A percentile compares a stretch with the other conserved stretches of the same genome.
These are phyloP conservation scores for Chaenocephalus aceratus DNA, from an alignment of 2,113 vertebrate genomes.

Conservation along the genomic window DNA sequence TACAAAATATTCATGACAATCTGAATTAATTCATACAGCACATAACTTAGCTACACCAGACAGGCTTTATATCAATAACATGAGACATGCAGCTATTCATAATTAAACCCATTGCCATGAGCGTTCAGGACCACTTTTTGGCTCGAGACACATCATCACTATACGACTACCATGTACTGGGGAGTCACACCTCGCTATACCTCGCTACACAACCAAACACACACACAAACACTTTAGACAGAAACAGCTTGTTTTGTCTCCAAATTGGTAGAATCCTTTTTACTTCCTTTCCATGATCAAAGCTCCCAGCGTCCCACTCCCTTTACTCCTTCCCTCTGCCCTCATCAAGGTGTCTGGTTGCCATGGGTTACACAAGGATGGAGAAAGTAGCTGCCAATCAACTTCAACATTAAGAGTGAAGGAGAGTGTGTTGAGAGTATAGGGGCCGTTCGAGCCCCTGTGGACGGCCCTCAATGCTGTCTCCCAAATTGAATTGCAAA, in stretches of 20 bases:
- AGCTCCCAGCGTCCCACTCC: not conserved
- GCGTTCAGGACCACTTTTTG: not conserved
- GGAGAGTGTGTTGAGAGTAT: not conserved
- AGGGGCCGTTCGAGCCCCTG: not conserved
- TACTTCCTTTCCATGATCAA: not conserved
- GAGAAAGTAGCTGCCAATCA: not conserved
- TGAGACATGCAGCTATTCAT: not conserved
- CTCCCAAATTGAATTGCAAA: conserved; percentile 8
- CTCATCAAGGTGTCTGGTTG: conserved; percentile 22
- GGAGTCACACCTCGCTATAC: not conserved
- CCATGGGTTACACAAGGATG: not conserved
- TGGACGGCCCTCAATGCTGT: not conserved
- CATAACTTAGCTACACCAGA: not conserved
- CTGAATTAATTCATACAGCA: not conserved
- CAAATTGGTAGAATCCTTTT: not conserved
- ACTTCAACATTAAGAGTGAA: not conserved
- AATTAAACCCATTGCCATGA: not conserved
- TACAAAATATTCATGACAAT: not conserved
- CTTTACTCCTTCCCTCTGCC: not conserved
- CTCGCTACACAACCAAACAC: too few species aligned
- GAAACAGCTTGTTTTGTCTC: not conserved
- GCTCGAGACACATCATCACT: not conserved
- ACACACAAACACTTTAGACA: not conserved
- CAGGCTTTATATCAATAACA: not conserved
- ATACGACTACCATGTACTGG: not conserved